phyloP scores from a whole-genome alignment of 1,140 invertebrate species.

The Lethrus apterus region DNA sequence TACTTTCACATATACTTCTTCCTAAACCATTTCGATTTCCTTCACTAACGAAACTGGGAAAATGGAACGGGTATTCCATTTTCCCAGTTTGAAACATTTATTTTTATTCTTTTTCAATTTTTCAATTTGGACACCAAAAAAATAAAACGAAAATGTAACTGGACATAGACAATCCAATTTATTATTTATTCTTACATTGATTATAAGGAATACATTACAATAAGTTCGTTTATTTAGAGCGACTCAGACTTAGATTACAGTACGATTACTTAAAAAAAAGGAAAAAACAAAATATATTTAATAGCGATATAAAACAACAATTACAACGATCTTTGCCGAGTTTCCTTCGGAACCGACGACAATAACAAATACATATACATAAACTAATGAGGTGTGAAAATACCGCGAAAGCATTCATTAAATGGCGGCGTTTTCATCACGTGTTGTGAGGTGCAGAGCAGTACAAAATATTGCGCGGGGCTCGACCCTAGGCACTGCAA shows the following conservation, averaged over 20 bases:
- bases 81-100: too few species aligned
- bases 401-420: too few species aligned
- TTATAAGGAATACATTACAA: conserved; percentile 34
- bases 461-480: neutral
- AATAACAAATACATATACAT: too few species aligned
- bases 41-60: too few species aligned
- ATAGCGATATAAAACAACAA: neutral
- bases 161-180: too few species aligned
- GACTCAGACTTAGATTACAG: conserved; percentile 34
- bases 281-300: conserved; percentile 5
- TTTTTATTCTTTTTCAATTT: neutral
- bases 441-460: neutral
- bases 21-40: too few species aligned
- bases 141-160: neutral
- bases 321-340: conserved; percentile 1
- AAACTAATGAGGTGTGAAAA: too few species aligned
- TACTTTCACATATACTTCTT: too few species aligned
- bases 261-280: conserved; percentile 20
- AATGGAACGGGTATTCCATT: too few species aligned
- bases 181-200: conserved; percentile 25
- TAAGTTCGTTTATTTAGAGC: conserved; percentile 24
- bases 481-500: conserved; percentile 36
- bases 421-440: neutral
- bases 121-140: conserved; percentile 7
- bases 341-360: neutral